Evolutionary conservation across 2,797 vertebrate species (phyloP).

Genomic region (Alca torda): DNA sequence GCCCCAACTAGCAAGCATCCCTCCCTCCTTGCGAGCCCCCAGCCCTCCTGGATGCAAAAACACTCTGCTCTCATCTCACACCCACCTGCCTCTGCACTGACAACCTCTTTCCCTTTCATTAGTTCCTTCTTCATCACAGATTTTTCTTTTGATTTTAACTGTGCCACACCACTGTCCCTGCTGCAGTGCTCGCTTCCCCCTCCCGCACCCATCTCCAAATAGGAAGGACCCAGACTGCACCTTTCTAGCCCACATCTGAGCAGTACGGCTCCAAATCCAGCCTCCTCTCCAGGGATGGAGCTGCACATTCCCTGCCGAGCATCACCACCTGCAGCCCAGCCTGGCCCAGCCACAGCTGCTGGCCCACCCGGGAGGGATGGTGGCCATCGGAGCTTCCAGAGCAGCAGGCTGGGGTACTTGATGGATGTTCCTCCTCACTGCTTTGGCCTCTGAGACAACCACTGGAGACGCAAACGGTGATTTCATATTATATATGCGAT

Average conservation of each 20-base stretch:
- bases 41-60: not conserved
- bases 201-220: not conserved
- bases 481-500: not conserved
- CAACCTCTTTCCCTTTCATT: not conserved
- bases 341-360: not conserved
- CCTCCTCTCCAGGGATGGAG: not conserved
- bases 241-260: not conserved
- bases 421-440: not conserved
- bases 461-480: not conserved
- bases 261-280: not conserved
- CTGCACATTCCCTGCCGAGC: not conserved
- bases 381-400: not conserved
- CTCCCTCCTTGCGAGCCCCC: not conserved
- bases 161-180: not conserved
- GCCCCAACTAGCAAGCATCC: not conserved
- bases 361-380: not conserved
- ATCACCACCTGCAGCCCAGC: not conserved
- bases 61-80: not conserved
- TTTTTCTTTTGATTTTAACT: not conserved
- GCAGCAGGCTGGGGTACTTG: not conserved
- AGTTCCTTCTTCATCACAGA: not conserved
- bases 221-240: not conserved
- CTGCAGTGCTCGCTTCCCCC: accelerated
- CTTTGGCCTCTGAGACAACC: not conserved
- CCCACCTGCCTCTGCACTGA: not conserved